phyloP scores from a whole-genome alignment of 2,797 vertebrate genomes.

The Gymnothorax reevesii region DNA sequence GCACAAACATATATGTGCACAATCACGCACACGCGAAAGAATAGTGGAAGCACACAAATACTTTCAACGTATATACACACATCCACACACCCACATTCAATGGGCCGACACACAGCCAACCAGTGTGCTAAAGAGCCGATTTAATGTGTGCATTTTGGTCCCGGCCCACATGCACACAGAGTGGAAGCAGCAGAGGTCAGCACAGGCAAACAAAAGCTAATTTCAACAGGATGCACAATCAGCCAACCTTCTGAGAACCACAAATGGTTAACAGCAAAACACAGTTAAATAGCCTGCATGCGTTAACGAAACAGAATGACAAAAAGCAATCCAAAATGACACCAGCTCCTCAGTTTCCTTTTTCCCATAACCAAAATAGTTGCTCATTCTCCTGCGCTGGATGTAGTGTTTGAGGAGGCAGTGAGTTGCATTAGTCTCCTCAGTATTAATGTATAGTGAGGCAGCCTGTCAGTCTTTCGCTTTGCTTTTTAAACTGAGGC shows the following conservation, averaged over 20 bases:
- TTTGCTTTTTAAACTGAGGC: not conserved
- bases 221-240: not conserved
- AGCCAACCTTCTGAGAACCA: not conserved
- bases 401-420: not conserved
- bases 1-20: constrained; percentile 6
- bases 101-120: not conserved
- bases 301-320: not conserved
- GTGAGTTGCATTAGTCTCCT: not conserved
- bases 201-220: not conserved
- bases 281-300: not conserved
- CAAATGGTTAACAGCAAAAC: not conserved
- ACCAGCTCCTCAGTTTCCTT: too few species aligned
- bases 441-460: not conserved
- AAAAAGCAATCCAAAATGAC: too few species aligned
- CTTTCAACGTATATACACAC: not conserved
- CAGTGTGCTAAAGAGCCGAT: not conserved
- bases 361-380: not conserved
- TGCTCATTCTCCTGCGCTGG: not conserved
- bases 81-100: not conserved
- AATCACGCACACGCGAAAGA: constrained; percentile 17
- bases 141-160: not conserved
- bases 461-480: not conserved
- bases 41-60: not conserved
- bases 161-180: not conserved
- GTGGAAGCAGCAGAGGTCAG: not conserved